Base-by-base conservation (phyloP, 2,888 invertebrate species). In the Molorchus minor region DNA sequence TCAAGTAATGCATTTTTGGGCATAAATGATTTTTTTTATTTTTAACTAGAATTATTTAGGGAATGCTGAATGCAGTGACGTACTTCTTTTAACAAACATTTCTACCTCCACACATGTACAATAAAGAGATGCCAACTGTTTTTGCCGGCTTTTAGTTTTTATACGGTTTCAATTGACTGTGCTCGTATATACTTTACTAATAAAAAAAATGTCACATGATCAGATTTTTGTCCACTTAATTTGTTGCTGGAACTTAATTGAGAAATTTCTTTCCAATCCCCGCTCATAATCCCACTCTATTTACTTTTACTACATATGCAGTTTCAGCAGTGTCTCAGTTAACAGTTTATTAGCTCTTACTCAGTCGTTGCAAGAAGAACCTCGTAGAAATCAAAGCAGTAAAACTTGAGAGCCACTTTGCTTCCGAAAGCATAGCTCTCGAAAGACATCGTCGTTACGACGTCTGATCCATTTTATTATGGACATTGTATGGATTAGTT, bases 401-500 rank as follows among this genome's bases (percentile, higher is more conserved):
- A 43, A 56, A 47, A 56, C 45, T 36, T 54, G 54, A 54, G 29
- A 45, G 36, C 40, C 25, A 41, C 30, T 56, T 38, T 45, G 45
- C 45, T 49, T 41, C 47, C 47, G 13, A 33, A 41, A 41, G 40
- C 49, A 15, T 12, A 40, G n/a, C 29, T 12, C 19, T 33, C 35
- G 56, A 21, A 17, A 45, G 36, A 36, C 21, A 29, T n/a, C 21
- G 25, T n/a, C 54, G 33, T 20, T 38, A 25, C 36, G 45, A 45
- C 40, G 20, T 41, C 29, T 20, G 12, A 15, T 25, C 16, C 45
- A 45, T 36, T 45, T 16, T 35, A 19, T 33, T 33, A 21, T 40
- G 33, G 19, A 47, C 33, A 33, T 47, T 56, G 35, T 49, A 25
- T 56, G 21, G 33, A 49, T 20, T 15, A 43, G 15, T 33, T 15